Conservation (phyloP, 53 echinoderm and acorn worm species). For the Holothuria leucospilota region DNA sequence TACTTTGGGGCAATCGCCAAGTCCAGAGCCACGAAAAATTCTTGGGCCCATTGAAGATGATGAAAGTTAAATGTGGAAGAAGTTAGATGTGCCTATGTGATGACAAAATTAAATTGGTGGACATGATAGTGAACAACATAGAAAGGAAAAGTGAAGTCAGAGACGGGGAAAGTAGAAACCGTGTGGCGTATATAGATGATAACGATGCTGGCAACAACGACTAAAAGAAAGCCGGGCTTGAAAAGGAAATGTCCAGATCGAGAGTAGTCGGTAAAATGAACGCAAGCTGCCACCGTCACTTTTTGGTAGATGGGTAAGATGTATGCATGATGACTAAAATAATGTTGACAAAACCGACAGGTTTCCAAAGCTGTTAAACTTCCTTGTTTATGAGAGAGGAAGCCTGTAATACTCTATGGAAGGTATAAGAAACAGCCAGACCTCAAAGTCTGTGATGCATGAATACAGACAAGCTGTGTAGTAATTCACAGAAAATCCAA, state of each 20-base stretch:
- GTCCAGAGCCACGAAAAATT: constrained; percentile 10
- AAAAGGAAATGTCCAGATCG: constrained; percentile 52
- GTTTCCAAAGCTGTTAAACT: constrained; percentile 34
- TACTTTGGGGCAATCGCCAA: constrained; percentile 8
- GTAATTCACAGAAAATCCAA: constrained; percentile 37
- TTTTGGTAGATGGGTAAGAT: constrained; percentile 8
- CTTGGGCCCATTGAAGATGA: constrained; percentile 10
- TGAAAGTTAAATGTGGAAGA: constrained; percentile 28
- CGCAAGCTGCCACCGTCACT: constrained; percentile 37
- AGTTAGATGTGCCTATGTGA: constrained; percentile 49
- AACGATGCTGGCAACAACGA: constrained; percentile 40
- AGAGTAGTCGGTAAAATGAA: constrained; percentile 60
- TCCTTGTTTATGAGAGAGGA: too few species aligned
- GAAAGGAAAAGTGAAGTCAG: constrained; percentile 30
- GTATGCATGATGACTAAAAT: constrained; percentile 37
- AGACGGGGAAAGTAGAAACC: constrained; percentile 49
- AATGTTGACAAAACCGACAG: constrained; percentile 39
- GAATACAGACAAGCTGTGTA: constrained; percentile 7
- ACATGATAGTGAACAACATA: constrained; percentile 35
- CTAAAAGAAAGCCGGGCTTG: constrained; percentile 40
- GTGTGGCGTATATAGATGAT: constrained; percentile 35
- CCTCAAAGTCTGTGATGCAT: constrained; percentile 26
- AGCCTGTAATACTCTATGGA: constrained; percentile 51
- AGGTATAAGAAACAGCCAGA: constrained; percentile 29
- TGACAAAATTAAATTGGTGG: constrained; percentile 42